Evolutionary conservation across 2,888 invertebrate genomes (phyloP).

Genomic region (Nomada ruficornis): DNA sequence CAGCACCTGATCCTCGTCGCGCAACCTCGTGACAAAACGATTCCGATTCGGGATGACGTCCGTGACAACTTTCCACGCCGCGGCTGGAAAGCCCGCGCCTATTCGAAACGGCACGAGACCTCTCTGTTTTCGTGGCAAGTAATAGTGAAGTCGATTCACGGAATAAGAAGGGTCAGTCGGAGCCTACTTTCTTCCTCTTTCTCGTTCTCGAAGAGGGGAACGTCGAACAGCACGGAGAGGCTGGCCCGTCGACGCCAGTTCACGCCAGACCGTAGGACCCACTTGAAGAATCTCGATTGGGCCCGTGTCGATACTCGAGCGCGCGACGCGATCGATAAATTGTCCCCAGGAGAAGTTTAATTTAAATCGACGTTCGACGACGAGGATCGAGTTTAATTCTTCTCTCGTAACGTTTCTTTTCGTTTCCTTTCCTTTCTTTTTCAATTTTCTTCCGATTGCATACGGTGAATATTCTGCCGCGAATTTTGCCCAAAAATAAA

Average conservation of each 20-base stretch:
- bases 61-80: constrained; percentile 66
- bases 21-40: not conserved
- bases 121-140: constrained; percentile 61
- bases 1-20: constrained; percentile 12
- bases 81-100: constrained; percentile 68
- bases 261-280: constrained; percentile 59
- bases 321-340: constrained; percentile 22
- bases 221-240: constrained; percentile 42
- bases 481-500: not conserved
- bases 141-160: constrained; percentile 78
- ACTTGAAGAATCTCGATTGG: constrained; percentile 56
- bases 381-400: not conserved
- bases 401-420: not conserved
- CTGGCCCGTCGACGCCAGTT: constrained; percentile 59
- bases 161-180: constrained; percentile 75
- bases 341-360: not conserved
- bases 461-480: not conserved
- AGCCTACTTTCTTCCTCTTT: constrained; percentile 80
- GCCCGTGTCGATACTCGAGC: constrained; percentile 7
- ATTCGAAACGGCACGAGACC: constrained; percentile 39
- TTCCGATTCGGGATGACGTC: not conserved
- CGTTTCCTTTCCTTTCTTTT: not conserved
- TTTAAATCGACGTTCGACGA: not conserved
- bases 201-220: constrained; percentile 59
- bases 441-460: not conserved